These are phyloP conservation scores for Polydrusus tereticollis DNA, from an alignment of 2,888 invertebrate genomes.

Conservation along the genomic window DNA sequence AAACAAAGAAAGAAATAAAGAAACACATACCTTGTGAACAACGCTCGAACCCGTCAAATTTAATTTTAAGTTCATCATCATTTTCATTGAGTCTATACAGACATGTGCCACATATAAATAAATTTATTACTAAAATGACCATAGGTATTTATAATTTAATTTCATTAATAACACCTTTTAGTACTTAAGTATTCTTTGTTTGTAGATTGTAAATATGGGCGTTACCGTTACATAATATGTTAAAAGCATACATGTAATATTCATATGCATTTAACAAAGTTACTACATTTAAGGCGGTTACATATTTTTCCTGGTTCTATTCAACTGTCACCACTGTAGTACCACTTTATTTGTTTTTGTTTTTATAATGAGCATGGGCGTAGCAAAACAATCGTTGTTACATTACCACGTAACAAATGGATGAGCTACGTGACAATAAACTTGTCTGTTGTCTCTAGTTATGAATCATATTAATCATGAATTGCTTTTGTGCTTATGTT, in stretches of 20 bases:
- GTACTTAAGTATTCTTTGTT: too few species aligned
- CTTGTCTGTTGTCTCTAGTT: background rate
- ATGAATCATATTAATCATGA: conserved; percentile 3
- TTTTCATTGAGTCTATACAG: too few species aligned
- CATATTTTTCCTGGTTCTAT: conserved; percentile 29
- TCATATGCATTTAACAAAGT: conserved; percentile 11
- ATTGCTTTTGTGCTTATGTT: background rate
- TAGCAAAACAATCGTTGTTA: conserved; percentile 27
- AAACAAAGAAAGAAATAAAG: too few species aligned
- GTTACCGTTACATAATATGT: background rate
- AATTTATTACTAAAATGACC: too few species aligned
- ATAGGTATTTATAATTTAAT: too few species aligned
- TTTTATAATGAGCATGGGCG: conserved; percentile 20
- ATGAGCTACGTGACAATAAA: conserved; percentile 12
- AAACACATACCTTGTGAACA: too few species aligned
- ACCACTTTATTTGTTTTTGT: conserved; percentile 41
- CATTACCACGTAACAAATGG: conserved; percentile 13
- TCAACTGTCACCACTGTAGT: conserved; percentile 36
- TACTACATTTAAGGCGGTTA: conserved; percentile 25
- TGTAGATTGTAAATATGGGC: too few species aligned
- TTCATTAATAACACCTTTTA: too few species aligned
- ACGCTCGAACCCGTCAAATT: too few species aligned
- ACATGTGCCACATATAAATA: too few species aligned
- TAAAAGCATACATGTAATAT: background rate
- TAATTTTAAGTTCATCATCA: too few species aligned